A percentile compares a stretch with the other conserved stretches of the same genome.
Evolutionary conservation across 2,113 vertebrate genomes (phyloP).

Genomic region (Holacanthus passer): DNA sequence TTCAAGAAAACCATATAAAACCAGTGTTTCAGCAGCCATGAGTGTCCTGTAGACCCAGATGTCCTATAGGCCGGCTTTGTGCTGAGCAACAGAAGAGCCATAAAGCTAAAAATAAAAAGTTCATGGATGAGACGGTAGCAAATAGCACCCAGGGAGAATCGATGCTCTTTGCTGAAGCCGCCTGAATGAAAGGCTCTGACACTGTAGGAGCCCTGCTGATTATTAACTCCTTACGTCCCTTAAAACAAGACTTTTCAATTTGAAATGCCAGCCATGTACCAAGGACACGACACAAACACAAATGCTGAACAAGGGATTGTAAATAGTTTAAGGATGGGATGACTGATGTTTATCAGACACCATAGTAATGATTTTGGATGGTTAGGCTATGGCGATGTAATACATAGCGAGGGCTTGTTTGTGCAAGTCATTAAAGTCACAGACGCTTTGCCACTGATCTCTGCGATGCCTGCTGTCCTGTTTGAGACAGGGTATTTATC

Average conservation of each 20-base stretch:
- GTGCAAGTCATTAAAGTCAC: conserved; percentile 14
- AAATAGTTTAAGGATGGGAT: conserved; percentile 18
- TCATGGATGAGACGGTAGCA: conserved; percentile 62
- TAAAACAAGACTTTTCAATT: not conserved
- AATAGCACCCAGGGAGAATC: conserved; percentile 74
- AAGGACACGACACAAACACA: conserved; percentile 10
- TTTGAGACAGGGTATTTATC: conserved; percentile 48
- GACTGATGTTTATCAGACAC: not conserved
- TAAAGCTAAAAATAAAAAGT: conserved; percentile 81
- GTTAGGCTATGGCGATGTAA: conserved; percentile 5
- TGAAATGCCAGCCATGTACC: conserved; percentile 2
- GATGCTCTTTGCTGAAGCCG: conserved; percentile 65
- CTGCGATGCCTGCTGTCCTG: conserved; percentile 16
- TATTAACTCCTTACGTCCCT: conserved; percentile 48
- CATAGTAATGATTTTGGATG: conserved; percentile 6
- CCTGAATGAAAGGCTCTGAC: conserved; percentile 58
- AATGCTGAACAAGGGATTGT: not conserved
- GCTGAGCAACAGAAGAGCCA: conserved; percentile 58
- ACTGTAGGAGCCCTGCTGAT: conserved; percentile 42
- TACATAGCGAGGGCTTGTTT: not conserved
- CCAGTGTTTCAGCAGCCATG: conserved; percentile 15
- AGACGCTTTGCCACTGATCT: conserved; percentile 29
- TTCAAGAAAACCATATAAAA: not conserved
- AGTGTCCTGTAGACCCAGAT: conserved; percentile 42
- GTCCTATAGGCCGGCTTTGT: conserved; percentile 61